Evolutionary conservation across 2,797 vertebrate genomes (phyloP).

Genomic region (Balearica regulorum): DNA sequence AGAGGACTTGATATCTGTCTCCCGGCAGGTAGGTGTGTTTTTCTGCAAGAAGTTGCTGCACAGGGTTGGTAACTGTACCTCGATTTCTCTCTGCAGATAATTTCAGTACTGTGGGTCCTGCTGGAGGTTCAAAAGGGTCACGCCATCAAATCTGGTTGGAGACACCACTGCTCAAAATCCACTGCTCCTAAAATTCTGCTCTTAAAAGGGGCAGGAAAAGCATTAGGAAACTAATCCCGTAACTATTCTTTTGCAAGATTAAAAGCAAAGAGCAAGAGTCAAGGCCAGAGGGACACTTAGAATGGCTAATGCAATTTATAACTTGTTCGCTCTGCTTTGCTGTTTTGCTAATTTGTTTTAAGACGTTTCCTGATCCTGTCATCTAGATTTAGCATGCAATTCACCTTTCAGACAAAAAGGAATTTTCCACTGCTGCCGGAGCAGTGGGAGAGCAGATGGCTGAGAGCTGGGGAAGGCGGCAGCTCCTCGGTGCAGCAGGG

Average conservation of each 20-base stretch:
- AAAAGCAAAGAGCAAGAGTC: neutral
- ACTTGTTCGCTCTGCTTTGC: neutral
- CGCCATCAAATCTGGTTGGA: accelerated
- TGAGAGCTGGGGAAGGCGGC: neutral
- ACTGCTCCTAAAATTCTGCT: neutral
- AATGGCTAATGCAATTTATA: neutral
- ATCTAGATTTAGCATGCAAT: neutral
- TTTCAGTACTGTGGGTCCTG: neutral
- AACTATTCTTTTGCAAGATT: neutral
- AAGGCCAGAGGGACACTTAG: neutral
- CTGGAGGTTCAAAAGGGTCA: neutral
- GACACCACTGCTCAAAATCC: neutral
- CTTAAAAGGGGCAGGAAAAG: neutral
- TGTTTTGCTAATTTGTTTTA: constrained; percentile 32
- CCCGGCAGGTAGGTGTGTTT: neutral
- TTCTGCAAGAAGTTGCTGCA: neutral
- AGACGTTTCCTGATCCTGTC: neutral
- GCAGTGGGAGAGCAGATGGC: constrained; percentile 2
- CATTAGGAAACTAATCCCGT: neutral
- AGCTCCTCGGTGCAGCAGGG: neutral
- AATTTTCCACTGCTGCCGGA: constrained; percentile 25
- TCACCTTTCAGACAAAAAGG: constrained; percentile 4
- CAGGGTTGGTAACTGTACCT: neutral
- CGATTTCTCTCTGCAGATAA: neutral
- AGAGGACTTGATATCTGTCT: neutral